Evolutionary conservation across 2,113 vertebrate species (phyloP).

Genomic region (Manacus vitellinus): DNA sequence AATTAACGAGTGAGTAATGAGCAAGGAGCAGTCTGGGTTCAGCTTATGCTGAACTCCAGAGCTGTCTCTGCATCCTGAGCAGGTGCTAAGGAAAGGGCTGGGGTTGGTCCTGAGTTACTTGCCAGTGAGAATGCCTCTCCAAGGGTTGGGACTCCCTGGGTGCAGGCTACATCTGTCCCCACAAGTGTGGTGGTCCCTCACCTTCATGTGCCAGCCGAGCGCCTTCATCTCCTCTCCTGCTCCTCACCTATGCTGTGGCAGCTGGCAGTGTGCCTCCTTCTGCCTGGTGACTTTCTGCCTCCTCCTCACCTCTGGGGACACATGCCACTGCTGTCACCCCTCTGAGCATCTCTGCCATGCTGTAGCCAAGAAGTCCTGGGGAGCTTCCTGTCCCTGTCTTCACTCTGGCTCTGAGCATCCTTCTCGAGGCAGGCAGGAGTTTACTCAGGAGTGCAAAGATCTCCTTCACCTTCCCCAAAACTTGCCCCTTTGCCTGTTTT

Average conservation of each 20-base stretch:
- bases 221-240: not conserved
- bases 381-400: not conserved
- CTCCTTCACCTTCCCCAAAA: not conserved
- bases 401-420: not conserved
- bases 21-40: not conserved
- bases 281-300: not conserved
- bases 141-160: fast-evolving
- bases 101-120: not conserved
- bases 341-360: not conserved
- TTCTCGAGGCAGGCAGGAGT: not conserved
- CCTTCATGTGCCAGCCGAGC: not conserved
- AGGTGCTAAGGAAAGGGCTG: not conserved
- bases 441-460: not conserved
- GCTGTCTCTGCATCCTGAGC: not conserved
- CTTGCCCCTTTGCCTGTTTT: not conserved
- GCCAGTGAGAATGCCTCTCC: not conserved
- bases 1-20: slow-evolving; percentile 87
- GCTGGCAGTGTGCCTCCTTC: not conserved
- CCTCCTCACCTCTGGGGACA: not conserved
- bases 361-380: not conserved
- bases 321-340: fast-evolving
- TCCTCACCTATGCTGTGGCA: not conserved
- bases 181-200: fast-evolving
- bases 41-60: not conserved
- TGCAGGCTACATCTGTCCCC: not conserved